Percentiles rank a stretch among this genome's conserved stretches.
Evolutionary conservation across 2,888 invertebrate species (phyloP).

Genomic region (Spisula solida): DNA sequence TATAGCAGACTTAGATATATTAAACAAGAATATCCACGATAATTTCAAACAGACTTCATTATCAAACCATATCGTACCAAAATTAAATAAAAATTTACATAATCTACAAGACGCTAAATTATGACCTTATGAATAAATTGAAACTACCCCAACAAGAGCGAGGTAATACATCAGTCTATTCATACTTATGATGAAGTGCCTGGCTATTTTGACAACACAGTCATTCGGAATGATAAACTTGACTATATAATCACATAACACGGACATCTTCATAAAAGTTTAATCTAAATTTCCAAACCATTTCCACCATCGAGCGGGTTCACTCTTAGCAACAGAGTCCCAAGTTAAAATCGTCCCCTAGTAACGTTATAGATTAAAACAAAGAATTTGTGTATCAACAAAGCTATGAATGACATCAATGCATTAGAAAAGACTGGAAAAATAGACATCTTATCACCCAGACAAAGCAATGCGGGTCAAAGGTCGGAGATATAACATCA

Average conservation of each 20-base stretch:
- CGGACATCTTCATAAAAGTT: conserved; percentile 1
- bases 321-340: not conserved
- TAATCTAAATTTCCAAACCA: not conserved
- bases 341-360: not conserved
- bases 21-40: too few species aligned
- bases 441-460: not conserved
- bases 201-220: conserved; percentile 13
- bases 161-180: not conserved
- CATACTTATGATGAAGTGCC: not conserved
- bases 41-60: not conserved
- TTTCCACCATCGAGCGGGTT: not conserved
- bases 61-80: not conserved
- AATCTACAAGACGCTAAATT: not conserved
- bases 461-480: not conserved
- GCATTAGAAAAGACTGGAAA: not conserved
- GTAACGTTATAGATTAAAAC: not conserved
- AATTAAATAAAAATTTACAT: conserved; percentile 9
- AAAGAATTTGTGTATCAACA: not conserved
- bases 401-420: conserved; percentile 11
- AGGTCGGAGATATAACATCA: not conserved
- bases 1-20: too few species aligned
- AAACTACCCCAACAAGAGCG: not conserved
- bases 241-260: not conserved
- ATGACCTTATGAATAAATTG: not conserved
- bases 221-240: not conserved